Percentiles rank a stretch among this genome's conserved stretches.
phyloP scores from a whole-genome alignment of 92 coral and sea anemone genomes.

The Zoanthus solanderi region DNA sequence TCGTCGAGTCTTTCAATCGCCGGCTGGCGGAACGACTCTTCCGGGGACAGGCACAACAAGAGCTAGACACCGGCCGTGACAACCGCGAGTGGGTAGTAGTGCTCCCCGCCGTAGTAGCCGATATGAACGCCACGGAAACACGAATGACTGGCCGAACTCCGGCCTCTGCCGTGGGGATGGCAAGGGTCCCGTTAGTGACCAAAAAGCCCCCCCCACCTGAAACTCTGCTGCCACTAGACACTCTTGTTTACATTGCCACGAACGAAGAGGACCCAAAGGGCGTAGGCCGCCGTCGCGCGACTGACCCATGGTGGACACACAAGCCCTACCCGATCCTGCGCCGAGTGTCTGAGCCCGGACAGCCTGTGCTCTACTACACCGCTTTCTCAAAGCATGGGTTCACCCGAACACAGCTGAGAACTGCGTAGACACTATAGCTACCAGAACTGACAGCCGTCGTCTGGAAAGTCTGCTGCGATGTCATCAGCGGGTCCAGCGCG shows the following conservation, averaged over 20 bases:
- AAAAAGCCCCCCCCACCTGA: conserved; percentile 18
- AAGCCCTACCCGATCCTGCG: conserved; percentile 1
- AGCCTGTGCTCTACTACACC: too few relatives aligned
- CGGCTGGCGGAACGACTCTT: conserved; percentile 34
- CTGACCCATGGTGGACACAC: conserved; percentile 25
- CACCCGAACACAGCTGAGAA: too few relatives aligned
- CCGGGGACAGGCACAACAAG: too few relatives aligned
- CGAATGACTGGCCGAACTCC: conserved; percentile 33
- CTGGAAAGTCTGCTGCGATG: too few relatives aligned
- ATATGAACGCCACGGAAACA: conserved; percentile 11
- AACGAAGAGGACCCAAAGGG: conserved; percentile 14
- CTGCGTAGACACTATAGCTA: too few relatives aligned
- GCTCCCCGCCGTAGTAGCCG: conserved; percentile 8
- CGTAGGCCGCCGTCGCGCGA: conserved; percentile 16
- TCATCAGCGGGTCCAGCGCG: conserved; percentile 18
- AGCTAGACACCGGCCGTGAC: not conserved
- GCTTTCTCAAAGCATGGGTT: too few relatives aligned
- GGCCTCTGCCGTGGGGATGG: not conserved
- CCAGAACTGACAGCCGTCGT: too few relatives aligned
- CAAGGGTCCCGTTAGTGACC: conserved; percentile 17
- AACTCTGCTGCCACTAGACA: not conserved
- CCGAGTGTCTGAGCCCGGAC: not conserved
- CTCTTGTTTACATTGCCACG: not conserved
- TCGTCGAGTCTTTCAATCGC: conserved; percentile 30
- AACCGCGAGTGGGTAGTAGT: conserved; percentile 35